Percentiles rank a stretch among this genome's conserved stretches.
phyloP scores from a whole-genome alignment of 2,888 invertebrate species.

The Pegoplata infirma region DNA sequence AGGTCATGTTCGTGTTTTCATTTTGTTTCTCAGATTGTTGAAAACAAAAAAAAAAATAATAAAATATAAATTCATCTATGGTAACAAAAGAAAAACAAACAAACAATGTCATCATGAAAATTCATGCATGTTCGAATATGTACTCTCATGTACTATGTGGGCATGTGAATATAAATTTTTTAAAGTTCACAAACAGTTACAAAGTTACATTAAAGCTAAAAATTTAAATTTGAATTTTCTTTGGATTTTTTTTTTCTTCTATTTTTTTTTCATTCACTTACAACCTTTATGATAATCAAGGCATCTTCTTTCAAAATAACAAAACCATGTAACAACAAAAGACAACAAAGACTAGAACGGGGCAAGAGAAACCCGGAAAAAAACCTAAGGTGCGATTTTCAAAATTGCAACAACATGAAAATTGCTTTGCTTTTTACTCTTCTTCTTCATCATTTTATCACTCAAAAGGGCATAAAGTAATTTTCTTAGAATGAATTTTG shows the following conservation, averaged over 20 bases:
- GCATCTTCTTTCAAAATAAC: slow-evolving; percentile 2
- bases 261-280: background rate
- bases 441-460: background rate
- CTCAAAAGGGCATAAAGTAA: slow-evolving; percentile 38
- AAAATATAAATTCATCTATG: too few species aligned
- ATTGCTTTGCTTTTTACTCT: slow-evolving; percentile 6
- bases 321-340: slow-evolving; percentile 2
- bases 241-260: background rate
- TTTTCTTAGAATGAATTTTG: slow-evolving; percentile 32
- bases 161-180: slow-evolving; percentile 48
- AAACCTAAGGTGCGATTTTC: background rate
- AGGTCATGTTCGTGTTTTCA: slow-evolving; percentile 17
- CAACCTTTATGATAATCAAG: background rate
- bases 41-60: slow-evolving; percentile 4
- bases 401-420: slow-evolving; percentile 12
- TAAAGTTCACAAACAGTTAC: slow-evolving; percentile 43
- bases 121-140: background rate
- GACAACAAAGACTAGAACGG: background rate
- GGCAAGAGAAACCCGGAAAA: too few species aligned
- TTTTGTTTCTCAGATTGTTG: background rate
- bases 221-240: slow-evolving; percentile 3
- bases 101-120: slow-evolving; percentile 23
- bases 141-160: background rate
- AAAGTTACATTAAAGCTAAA: slow-evolving; percentile 6
- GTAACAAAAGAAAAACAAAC: background rate